Percentiles rank a stretch among this genome's conserved stretches.
phyloP scores from a whole-genome alignment of 1,140 invertebrate species.

The Drosophila nigromelanica region DNA sequence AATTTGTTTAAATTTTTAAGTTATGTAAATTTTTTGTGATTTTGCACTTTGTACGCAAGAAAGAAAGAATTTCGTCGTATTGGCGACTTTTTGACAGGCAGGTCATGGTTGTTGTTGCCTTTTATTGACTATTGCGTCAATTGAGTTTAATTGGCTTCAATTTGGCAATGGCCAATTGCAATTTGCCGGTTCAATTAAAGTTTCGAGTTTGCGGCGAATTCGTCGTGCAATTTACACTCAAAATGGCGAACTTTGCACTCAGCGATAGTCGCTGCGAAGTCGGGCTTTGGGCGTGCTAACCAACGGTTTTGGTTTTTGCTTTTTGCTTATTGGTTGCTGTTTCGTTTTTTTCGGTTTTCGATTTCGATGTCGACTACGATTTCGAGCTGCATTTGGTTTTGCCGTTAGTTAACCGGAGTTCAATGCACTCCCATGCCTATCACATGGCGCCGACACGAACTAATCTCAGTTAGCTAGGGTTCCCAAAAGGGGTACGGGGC shows the following conservation, averaged over 20 bases:
- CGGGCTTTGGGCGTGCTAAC: constrained; percentile 19
- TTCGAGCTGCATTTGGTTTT: constrained; percentile 30
- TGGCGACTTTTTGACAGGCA: constrained; percentile 11
- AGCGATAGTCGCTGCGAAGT: neutral
- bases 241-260: constrained; percentile 50
- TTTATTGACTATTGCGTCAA: constrained; percentile 48
- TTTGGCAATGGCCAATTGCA: constrained; percentile 50
- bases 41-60: constrained; percentile 38
- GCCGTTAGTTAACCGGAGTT: constrained; percentile 58
- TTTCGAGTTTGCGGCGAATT: constrained; percentile 42
- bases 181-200: constrained; percentile 50
- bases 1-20: constrained; percentile 14
- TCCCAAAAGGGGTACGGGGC: neutral
- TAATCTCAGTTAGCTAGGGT: constrained; percentile 1
- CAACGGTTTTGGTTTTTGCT: constrained; percentile 33
- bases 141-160: constrained; percentile 65
- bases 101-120: constrained; percentile 44
- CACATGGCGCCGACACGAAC: constrained; percentile 18
- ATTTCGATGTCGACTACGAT: constrained; percentile 24
- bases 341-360: constrained; percentile 28
- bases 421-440: constrained; percentile 51
- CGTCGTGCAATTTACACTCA: constrained; percentile 34
- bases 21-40: constrained; percentile 44
- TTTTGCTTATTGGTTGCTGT: constrained; percentile 17
- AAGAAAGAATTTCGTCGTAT: constrained; percentile 24